phyloP scores from a whole-genome alignment of 2,888 invertebrate genomes.

The Drosophila imparisetae region DNA sequence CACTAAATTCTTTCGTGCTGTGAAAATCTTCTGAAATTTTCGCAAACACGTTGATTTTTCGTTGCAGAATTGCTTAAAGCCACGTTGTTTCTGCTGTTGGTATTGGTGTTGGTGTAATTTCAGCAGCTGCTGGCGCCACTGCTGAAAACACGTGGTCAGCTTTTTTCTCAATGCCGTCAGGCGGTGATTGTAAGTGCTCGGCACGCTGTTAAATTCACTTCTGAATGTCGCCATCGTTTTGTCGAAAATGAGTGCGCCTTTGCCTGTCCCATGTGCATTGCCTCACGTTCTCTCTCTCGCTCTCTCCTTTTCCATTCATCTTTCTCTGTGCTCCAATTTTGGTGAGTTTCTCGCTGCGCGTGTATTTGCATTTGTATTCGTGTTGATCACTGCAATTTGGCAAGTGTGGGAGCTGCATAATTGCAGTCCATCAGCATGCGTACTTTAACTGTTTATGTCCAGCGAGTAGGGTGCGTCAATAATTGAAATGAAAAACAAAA shows the following conservation, averaged over 20 bases:
- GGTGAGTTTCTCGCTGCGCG: slow-evolving; percentile 21
- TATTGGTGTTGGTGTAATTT: slow-evolving; percentile 27
- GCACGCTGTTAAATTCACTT: slow-evolving; percentile 79
- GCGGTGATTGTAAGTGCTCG: slow-evolving; percentile 64
- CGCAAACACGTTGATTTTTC: slow-evolving; percentile 46
- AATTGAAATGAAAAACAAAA: neutral
- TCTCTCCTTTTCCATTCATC: slow-evolving; percentile 9
- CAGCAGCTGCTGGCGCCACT: slow-evolving; percentile 61
- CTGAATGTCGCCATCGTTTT: slow-evolving; percentile 77
- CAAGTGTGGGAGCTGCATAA: slow-evolving; percentile 3
- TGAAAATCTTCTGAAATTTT: slow-evolving; percentile 58
- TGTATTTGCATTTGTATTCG: slow-evolving; percentile 1
- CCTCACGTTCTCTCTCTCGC: neutral
- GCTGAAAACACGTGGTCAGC: slow-evolving; percentile 79
- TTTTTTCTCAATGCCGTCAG: slow-evolving; percentile 69
- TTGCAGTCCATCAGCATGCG: neutral
- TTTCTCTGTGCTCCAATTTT: neutral
- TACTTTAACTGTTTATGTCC: neutral
- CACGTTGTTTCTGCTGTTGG: slow-evolving; percentile 30
- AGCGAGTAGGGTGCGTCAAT: slow-evolving; percentile 11
- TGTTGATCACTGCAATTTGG: slow-evolving; percentile 19
- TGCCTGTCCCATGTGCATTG: slow-evolving; percentile 6
- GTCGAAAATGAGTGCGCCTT: slow-evolving; percentile 57
- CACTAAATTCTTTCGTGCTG: slow-evolving; percentile 21
- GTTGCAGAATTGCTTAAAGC: slow-evolving; percentile 37